Evolutionary conservation across 1,140 invertebrate genomes (phyloP).

Genomic region (Aphis craccivora): DNA sequence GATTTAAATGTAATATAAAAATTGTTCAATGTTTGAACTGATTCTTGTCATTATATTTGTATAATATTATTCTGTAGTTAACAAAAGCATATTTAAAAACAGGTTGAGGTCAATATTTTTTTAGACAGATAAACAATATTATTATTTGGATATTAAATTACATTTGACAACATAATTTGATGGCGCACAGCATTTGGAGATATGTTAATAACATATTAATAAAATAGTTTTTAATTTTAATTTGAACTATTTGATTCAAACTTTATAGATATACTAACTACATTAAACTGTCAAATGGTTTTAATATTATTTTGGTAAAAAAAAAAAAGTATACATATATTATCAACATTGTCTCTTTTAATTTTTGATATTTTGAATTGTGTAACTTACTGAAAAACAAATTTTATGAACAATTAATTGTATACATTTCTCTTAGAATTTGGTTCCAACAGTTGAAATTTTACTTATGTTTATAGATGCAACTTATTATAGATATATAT

Average conservation of each 20-base stretch:
- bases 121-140: not conserved
- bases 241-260: not conserved
- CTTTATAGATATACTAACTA: not conserved
- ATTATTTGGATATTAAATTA: not conserved
- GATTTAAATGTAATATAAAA: not conserved
- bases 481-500: not conserved
- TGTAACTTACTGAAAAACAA: not conserved
- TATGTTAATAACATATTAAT: not conserved
- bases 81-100: not conserved
- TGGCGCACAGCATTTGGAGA: not conserved
- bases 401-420: not conserved
- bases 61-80: not conserved
- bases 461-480: not conserved
- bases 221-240: not conserved
- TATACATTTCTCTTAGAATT: not conserved
- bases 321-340: not conserved
- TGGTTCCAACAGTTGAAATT: not conserved
- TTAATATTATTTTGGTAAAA: conserved; percentile 13
- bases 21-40: conserved; percentile 30
- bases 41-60: not conserved
- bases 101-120: conserved; percentile 11
- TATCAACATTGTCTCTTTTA: not conserved
- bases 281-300: not conserved
- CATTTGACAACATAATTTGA: not conserved
- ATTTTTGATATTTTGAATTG: not conserved